Evolutionary conservation across 2,113 vertebrate species (phyloP).

Genomic region (Redunca redunca): DNA sequence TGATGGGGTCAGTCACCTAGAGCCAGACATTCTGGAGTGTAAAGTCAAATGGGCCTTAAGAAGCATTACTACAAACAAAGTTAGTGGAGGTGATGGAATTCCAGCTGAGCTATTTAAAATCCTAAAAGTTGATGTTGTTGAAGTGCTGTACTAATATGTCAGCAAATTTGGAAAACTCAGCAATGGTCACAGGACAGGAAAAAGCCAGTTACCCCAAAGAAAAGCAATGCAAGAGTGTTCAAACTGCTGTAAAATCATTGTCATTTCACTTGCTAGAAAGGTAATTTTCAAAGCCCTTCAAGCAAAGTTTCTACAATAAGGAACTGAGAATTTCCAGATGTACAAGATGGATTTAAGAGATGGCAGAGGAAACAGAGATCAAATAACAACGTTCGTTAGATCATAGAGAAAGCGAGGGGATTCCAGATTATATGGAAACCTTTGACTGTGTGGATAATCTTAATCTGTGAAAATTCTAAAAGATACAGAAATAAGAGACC

Average conservation of each 20-base stretch:
- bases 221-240: background rate
- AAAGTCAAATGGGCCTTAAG: background rate
- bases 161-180: background rate
- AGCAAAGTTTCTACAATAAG: background rate
- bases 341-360: background rate
- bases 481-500: background rate
- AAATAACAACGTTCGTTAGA: background rate
- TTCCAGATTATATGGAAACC: background rate
- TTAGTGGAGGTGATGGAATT: background rate
- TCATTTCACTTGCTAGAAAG: background rate
- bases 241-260: background rate
- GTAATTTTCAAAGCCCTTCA: background rate
- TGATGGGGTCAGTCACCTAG: background rate
- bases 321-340: background rate
- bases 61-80: background rate
- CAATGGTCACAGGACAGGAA: background rate
- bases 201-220: background rate
- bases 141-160: background rate
- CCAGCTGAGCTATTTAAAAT: background rate
- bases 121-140: background rate
- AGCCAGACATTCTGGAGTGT: background rate
- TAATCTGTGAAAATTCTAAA: background rate
- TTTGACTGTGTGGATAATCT: background rate
- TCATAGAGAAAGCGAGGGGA: background rate
- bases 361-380: background rate